Evolutionary conservation across 2,797 vertebrate species (phyloP).

Genomic region (Natrix natrix): DNA sequence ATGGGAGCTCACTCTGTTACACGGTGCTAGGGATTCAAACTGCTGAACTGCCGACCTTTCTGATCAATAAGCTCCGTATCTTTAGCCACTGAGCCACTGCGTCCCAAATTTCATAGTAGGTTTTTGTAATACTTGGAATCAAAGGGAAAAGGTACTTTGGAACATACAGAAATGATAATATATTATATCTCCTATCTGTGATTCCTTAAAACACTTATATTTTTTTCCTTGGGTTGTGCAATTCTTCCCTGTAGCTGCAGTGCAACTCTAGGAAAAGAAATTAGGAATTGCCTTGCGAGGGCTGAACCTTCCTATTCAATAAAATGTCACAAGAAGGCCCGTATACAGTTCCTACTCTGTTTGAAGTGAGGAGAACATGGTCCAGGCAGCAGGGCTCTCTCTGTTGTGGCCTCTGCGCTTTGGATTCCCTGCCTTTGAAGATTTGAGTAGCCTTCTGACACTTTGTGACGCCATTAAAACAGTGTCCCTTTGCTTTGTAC

Average conservation of each 20-base stretch:
- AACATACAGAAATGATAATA: not conserved
- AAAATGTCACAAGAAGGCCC: not conserved
- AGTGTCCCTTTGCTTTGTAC: not conserved
- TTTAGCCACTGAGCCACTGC: too few species aligned
- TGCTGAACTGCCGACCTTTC: too few species aligned
- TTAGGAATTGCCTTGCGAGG: not conserved
- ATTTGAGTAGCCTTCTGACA: not conserved
- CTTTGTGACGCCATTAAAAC: not conserved
- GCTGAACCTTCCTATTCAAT: not conserved
- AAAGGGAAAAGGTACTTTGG: not conserved
- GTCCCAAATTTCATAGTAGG: not conserved
- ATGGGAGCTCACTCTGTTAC: too few species aligned
- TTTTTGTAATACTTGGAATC: not conserved
- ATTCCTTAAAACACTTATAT: not conserved
- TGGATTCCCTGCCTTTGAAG: not conserved
- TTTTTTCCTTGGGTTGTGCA: not conserved
- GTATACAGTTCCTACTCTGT: not conserved
- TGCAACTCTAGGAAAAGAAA: not conserved
- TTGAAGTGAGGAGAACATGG: not conserved
- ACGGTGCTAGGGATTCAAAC: too few species aligned
- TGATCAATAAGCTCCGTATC: too few species aligned
- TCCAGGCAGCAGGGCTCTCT: not conserved
- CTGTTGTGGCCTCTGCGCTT: not conserved
- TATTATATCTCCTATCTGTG: not conserved
- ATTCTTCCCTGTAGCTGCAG: not conserved